Evolutionary conservation across 2,113 vertebrate species (phyloP).

Genomic region (Syngnathus floridae): DNA sequence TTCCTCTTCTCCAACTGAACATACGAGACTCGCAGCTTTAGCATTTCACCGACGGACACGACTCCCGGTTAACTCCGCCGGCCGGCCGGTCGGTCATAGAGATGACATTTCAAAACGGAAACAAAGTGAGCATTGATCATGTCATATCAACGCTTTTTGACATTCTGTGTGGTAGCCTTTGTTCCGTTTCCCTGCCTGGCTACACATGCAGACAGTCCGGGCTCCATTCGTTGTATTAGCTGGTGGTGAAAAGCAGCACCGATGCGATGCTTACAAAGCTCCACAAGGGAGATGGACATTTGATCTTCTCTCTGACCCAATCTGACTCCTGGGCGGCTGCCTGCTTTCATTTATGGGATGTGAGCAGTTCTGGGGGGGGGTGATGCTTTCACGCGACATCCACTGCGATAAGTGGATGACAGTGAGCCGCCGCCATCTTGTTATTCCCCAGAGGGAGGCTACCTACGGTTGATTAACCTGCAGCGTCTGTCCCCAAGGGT

Average conservation of each 20-base stretch:
- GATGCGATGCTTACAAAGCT: conserved; percentile 67
- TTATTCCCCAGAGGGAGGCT: neutral
- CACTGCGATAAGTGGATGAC: conserved; percentile 12
- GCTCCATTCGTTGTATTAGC: conserved; percentile 68
- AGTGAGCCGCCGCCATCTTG: neutral
- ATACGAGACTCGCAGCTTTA: neutral
- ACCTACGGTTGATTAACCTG: neutral
- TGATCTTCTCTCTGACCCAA: conserved; percentile 62
- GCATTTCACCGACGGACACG: neutral
- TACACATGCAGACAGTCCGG: conserved; percentile 14
- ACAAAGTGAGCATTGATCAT: neutral
- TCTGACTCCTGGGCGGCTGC: conserved; percentile 52
- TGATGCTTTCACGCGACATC: conserved; percentile 17
- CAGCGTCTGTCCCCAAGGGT: neutral
- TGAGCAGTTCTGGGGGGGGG: conserved; percentile 28
- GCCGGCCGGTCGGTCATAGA: neutral
- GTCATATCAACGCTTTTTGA: neutral
- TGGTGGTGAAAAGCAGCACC: conserved; percentile 65
- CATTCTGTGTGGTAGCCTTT: conserved; percentile 8
- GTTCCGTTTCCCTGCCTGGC: conserved; percentile 15
- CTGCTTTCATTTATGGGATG: conserved; percentile 57
- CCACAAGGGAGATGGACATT: conserved; percentile 62
- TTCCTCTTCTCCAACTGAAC: neutral
- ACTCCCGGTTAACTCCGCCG: neutral
- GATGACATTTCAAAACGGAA: neutral